Percentiles rank a stretch among this genome's conserved stretches.
Evolutionary conservation across 2,113 vertebrate species (phyloP).

Genomic region (Pelodiscus sinensis): DNA sequence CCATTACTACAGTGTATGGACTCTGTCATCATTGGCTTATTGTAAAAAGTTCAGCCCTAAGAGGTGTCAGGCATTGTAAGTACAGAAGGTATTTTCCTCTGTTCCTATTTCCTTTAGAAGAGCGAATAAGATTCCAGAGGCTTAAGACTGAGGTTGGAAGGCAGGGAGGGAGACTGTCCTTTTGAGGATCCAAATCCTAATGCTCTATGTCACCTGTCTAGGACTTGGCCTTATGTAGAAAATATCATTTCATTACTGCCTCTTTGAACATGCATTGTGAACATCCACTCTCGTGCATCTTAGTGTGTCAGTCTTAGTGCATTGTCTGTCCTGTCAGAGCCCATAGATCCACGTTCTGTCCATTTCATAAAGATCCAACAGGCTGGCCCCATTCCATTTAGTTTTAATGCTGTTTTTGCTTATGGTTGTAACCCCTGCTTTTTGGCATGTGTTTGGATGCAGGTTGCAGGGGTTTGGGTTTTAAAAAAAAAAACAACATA

Average conservation of each 20-base stretch:
- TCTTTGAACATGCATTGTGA: neutral
- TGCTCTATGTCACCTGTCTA: neutral
- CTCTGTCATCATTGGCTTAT: accelerated
- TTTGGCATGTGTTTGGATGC: constrained; percentile 10
- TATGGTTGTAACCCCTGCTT: constrained; percentile 27
- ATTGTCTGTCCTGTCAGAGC: neutral
- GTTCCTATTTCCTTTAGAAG: accelerated
- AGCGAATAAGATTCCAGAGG: neutral
- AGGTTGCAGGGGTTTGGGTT: neutral
- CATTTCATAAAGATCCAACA: neutral
- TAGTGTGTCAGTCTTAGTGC: neutral
- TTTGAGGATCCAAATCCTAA: neutral
- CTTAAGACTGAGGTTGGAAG: neutral
- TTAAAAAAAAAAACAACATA: neutral
- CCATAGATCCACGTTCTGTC: neutral
- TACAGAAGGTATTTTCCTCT: accelerated
- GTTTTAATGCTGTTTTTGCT: constrained; percentile 17
- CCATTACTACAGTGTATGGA: neutral
- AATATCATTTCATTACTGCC: neutral
- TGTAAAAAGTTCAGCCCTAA: neutral
- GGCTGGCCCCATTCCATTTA: neutral
- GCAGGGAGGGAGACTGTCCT: neutral
- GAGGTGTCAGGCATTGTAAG: neutral
- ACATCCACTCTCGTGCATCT: neutral
- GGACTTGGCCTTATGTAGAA: neutral